Evolutionary conservation across 2,888 invertebrate species (phyloP).

Genomic region (Nudaria mundana): DNA sequence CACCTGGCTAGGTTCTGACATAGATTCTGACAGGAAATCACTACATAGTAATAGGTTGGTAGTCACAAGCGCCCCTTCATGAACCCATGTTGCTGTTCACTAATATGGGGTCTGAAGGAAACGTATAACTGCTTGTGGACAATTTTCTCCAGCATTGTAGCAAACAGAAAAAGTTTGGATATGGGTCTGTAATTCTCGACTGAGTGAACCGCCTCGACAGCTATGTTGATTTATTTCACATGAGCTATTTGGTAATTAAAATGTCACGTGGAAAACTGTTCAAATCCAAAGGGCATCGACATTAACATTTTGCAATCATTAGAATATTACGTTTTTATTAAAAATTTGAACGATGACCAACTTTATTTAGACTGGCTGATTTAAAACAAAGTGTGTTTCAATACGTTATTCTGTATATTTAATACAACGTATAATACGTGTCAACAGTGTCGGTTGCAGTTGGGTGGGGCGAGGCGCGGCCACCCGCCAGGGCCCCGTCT

Average conservation of each 20-base stretch:
- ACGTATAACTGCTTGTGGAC: too few relatives aligned
- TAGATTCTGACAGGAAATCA: too few relatives aligned
- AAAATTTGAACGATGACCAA: neutral
- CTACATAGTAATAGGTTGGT: too few relatives aligned
- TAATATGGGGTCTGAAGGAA: too few relatives aligned
- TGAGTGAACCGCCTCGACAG: constrained; percentile 1
- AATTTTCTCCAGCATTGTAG: too few relatives aligned
- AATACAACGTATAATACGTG: constrained; percentile 30
- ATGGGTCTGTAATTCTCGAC: too few relatives aligned
- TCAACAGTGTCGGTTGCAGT: constrained; percentile 44
- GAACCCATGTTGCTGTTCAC: too few relatives aligned
- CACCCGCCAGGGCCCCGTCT: constrained; percentile 67
- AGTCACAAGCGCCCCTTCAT: too few relatives aligned
- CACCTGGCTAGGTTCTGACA: too few relatives aligned
- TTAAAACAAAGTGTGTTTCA: neutral
- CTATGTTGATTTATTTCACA: neutral
- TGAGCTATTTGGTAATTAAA: constrained; percentile 10
- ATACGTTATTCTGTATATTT: constrained; percentile 25
- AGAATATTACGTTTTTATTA: constrained; percentile 7
- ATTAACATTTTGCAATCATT: constrained; percentile 32
- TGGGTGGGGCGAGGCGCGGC: constrained; percentile 52
- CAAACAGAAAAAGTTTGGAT: too few relatives aligned
- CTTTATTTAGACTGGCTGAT: neutral
- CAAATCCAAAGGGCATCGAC: constrained; percentile 44
- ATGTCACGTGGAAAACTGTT: constrained; percentile 28